Evolutionary conservation across 2,113 vertebrate species (phyloP).

Genomic region (Corvus moneduloides): DNA sequence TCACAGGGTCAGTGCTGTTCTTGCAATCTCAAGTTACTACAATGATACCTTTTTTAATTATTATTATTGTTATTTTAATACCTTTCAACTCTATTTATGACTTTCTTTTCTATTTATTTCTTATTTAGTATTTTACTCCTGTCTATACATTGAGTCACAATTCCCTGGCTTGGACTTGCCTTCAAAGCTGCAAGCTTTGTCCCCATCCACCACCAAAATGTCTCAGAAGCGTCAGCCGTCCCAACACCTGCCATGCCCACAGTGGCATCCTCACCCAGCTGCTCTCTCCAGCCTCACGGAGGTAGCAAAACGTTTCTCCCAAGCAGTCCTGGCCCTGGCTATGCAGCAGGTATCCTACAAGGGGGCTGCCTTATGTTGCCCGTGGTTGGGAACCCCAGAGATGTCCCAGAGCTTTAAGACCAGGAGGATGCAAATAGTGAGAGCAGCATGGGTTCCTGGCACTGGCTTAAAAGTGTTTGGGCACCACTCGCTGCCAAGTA

Average conservation of each 20-base stretch:
- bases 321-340: background rate
- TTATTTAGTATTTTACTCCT: conserved; percentile 15
- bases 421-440: background rate
- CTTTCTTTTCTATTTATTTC: conserved; percentile 53
- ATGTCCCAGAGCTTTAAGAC: background rate
- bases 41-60: background rate
- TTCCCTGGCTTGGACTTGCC: background rate
- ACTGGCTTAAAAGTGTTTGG: background rate
- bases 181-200: background rate
- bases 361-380: background rate
- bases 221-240: rapidly evolving
- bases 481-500: background rate
- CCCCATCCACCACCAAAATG: background rate
- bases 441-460: background rate
- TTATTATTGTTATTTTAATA: conserved; percentile 26
- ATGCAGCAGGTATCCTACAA: background rate
- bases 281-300: background rate
- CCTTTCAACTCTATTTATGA: conserved; percentile 42
- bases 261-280: background rate
- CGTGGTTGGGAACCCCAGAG: background rate
- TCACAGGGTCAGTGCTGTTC: conserved; percentile 41
- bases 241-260: rapidly evolving
- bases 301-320: rapidly evolving
- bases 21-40: background rate
- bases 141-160: background rate